phyloP scores from a whole-genome alignment of 2,113 vertebrate genomes.

The Picathartes gymnocephalus region DNA sequence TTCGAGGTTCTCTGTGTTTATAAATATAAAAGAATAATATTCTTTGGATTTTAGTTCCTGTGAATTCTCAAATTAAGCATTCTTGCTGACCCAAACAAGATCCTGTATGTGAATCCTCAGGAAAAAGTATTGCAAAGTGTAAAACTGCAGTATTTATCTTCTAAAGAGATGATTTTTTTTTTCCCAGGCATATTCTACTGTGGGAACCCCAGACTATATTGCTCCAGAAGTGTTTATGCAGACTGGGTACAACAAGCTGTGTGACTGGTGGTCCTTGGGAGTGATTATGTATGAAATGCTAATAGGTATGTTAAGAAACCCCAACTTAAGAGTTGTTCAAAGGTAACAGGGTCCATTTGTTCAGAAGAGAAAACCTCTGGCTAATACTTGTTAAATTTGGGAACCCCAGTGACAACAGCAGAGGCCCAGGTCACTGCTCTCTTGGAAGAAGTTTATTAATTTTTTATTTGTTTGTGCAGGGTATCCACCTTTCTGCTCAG shows the following conservation, averaged over 20 bases:
- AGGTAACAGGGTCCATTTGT: neutral
- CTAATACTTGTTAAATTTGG: neutral
- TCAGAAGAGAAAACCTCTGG: neutral
- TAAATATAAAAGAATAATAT: neutral
- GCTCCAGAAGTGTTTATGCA: slow-evolving; percentile 97
- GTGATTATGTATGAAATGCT: slow-evolving; percentile 99
- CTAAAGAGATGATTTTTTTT: slow-evolving; percentile 10
- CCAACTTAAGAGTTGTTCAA: neutral
- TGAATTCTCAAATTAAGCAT: neutral
- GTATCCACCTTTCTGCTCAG: slow-evolving; percentile 97
- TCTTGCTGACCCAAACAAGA: neutral
- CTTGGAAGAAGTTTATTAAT: neutral
- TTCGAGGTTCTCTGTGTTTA: neutral
- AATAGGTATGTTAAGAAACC: slow-evolving; percentile 79
- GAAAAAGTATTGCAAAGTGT: neutral
- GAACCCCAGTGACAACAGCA: neutral
- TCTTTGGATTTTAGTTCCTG: neutral
- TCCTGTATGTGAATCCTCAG: neutral
- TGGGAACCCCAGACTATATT: slow-evolving; percentile 97
- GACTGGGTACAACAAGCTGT: slow-evolving; percentile 96
- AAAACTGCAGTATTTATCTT: neutral
- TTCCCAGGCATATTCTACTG: slow-evolving; percentile 91
- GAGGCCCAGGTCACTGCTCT: neutral
- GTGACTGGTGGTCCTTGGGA: slow-evolving; percentile 98
- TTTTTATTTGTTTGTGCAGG: slow-evolving; percentile 69